Evolutionary conservation across 2,113 vertebrate genomes (phyloP).

Genomic region (Corythornis madagascariensis): DNA sequence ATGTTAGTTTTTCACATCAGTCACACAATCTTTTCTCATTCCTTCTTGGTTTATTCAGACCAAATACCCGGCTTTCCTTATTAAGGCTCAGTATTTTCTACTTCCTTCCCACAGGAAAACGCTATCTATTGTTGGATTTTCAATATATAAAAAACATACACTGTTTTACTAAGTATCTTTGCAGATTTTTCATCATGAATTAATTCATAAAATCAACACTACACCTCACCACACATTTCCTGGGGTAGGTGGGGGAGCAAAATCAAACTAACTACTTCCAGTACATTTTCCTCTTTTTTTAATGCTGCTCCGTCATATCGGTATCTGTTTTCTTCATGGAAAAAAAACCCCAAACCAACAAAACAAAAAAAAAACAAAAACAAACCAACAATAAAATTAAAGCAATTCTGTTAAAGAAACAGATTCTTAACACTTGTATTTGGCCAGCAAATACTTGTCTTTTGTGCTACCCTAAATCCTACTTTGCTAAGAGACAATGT

Average conservation of each 20-base stretch:
- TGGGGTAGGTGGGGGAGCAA: accelerated
- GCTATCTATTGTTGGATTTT: neutral
- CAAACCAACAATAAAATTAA: neutral
- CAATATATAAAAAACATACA: neutral
- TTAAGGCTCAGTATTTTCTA: neutral
- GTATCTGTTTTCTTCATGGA: neutral
- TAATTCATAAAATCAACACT: neutral
- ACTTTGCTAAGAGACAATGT: neutral
- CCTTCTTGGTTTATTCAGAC: neutral
- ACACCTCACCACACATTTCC: neutral
- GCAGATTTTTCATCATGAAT: neutral
- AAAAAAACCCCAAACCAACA: neutral
- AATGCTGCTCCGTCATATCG: neutral
- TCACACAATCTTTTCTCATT: neutral
- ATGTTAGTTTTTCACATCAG: neutral
- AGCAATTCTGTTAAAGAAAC: neutral
- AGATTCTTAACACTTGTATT: neutral
- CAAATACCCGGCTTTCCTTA: neutral
- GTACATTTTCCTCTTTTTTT: neutral
- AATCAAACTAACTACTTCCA: neutral
- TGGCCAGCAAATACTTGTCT: neutral
- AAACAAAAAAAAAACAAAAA: too few relatives aligned
- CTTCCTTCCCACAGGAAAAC: neutral
- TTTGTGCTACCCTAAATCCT: neutral
- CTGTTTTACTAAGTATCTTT: neutral